Base-by-base conservation (phyloP, 2,113 vertebrate genomes). In the Limnothrissa miodon region DNA sequence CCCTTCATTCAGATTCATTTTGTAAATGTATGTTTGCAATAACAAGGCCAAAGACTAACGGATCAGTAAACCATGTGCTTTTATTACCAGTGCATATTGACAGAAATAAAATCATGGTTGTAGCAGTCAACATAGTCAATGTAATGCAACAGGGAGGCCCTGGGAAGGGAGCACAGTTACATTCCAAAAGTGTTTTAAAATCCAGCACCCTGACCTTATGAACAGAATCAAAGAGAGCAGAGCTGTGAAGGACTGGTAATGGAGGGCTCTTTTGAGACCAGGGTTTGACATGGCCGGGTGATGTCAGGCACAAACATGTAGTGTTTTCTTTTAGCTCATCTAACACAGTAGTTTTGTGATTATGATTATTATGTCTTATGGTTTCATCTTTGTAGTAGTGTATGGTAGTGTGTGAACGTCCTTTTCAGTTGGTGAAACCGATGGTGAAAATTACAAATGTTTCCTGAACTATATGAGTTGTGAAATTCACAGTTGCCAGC, bases 1-100 rank as follows among this genome's bases (percentile, higher is more conserved):
- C 7, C 25, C 59, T 29, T 11, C 9, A 62, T 62, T n/a, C n/a
- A 62, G 0, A 62, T 29, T 62, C 10, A 5, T 23, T 23, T 53
- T 56, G 0, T 23, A 56, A 48, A 56, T 23, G 2, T 51, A 51
- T 51, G 51, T 33, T 11, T 29, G 59, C 29, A 13, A 62, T 62
- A 13, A 74, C 29, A 74, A 74, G 66, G 15, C 25, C 8, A 74
- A 29, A 70, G 62, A 86, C 5, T 21, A 23, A 78, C 44, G 78
- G 17, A 80, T 91, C 85, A 81, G 85, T 92, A 93, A 95, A 94
- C 88, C 90, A 92, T 95, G 94, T 94, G 94, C 94, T 95, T 95
- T 95, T 95, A 95, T 93, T 95, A 93, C 91, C 91, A 93, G 92
- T 95, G 92, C 92, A 92, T 93, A 92, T 92, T 92, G 78, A 93